phyloP scores from a whole-genome alignment of 2,113 vertebrate genomes.

The Psilopsiagon aurifrons region DNA sequence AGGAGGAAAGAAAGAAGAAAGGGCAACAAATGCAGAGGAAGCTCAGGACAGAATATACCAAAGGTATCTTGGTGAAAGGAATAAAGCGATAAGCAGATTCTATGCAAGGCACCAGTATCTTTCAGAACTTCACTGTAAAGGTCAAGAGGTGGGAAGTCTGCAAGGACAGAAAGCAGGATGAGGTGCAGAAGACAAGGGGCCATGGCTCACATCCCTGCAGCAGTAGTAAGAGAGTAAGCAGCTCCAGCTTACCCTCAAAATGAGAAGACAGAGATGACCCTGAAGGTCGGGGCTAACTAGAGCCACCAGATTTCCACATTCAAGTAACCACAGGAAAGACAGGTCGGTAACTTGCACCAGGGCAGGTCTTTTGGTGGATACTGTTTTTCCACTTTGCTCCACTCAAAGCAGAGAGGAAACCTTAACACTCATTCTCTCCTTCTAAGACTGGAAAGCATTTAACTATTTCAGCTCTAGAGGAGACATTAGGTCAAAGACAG shows the following conservation, averaged over 20 bases:
- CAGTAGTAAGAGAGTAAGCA: neutral
- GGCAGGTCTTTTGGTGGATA: neutral
- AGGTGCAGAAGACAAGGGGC: neutral
- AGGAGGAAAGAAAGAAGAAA: neutral
- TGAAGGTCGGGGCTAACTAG: neutral
- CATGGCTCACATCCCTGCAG: neutral
- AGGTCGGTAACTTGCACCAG: neutral
- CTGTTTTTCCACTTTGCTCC: neutral
- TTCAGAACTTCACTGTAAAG: neutral
- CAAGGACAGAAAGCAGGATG: neutral
- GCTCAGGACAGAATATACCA: no score
- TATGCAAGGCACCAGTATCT: neutral
- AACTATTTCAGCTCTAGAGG: neutral
- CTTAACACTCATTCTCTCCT: neutral
- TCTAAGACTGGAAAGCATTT: neutral
- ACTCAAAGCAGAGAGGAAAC: neutral
- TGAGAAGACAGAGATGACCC: no score
- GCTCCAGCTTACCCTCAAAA: neutral
- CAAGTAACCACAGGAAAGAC: neutral
- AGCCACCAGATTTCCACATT: rapidly evolving
- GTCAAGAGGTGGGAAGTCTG: neutral
- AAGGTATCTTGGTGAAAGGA: neutral
- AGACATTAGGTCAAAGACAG: neutral
- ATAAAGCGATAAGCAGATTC: neutral
- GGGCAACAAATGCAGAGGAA: neutral